Evolutionary conservation across 2,797 vertebrate genomes (phyloP).

Genomic region (Artibeus lituratus): DNA sequence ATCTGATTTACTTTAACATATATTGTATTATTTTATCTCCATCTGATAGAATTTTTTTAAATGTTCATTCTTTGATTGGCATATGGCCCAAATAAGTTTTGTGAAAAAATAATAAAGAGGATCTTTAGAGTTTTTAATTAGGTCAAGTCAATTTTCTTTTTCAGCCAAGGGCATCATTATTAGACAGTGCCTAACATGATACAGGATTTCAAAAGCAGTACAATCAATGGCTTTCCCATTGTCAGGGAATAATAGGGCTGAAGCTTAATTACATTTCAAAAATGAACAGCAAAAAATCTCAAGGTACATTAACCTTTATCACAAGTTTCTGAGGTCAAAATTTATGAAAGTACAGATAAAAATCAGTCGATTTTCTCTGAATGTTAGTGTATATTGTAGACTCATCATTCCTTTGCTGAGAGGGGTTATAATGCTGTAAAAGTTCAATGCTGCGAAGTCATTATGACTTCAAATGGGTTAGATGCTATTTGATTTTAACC

Average conservation of each 20-base stretch:
- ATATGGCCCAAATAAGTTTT: conserved; percentile 65
- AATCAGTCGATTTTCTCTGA: conserved; percentile 31
- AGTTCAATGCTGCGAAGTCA: neutral
- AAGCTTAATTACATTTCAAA: conserved; percentile 71
- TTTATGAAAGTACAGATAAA: conserved; percentile 50
- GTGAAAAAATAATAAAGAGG: conserved; percentile 64
- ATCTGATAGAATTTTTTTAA: neutral
- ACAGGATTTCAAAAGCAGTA: conserved; percentile 45
- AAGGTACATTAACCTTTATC: conserved; percentile 33
- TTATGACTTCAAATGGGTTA: conserved; percentile 1
- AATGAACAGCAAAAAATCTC: conserved; percentile 40
- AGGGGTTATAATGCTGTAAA: neutral
- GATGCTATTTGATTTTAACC: conserved; percentile 14
- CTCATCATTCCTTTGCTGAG: neutral
- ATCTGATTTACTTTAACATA: conserved; percentile 48
- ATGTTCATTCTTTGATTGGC: conserved; percentile 64
- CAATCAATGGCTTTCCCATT: conserved; percentile 58
- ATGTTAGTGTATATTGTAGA: neutral
- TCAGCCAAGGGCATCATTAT: conserved; percentile 62
- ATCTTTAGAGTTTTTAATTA: conserved; percentile 70
- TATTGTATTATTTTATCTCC: conserved; percentile 71
- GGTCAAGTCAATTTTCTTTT: conserved; percentile 74
- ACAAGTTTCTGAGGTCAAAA: conserved; percentile 34
- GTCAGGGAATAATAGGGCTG: conserved; percentile 57
- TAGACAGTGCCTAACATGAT: conserved; percentile 55